These are phyloP conservation scores for Drosophila rufa DNA, from an alignment of 1,140 invertebrate genomes.

Conservation along the genomic window DNA sequence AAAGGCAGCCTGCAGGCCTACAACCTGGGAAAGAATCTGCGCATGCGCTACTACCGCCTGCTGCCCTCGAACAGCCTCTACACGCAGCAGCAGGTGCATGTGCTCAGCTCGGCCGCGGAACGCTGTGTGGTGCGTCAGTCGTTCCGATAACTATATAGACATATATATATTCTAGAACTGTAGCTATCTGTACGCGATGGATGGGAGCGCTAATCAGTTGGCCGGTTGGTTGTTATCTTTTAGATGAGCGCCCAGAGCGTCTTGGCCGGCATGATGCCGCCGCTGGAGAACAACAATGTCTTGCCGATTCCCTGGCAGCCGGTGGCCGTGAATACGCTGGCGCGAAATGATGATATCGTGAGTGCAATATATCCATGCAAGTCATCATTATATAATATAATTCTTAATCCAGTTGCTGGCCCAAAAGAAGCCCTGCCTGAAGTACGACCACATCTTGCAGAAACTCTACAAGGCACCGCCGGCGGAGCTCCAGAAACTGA, in stretches of 20 bases:
- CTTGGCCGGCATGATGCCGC: slow-evolving; percentile 93
- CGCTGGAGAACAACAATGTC: slow-evolving; percentile 89
- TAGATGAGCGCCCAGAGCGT: slow-evolving; percentile 93
- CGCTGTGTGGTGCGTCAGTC: slow-evolving; percentile 88
- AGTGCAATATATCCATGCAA: slow-evolving; percentile 52
- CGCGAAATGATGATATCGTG: slow-evolving; percentile 90
- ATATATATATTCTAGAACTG: slow-evolving; percentile 11
- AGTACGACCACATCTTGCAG: slow-evolving; percentile 88
- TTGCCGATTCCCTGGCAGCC: slow-evolving; percentile 93
- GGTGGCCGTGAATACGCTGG: slow-evolving; percentile 92
- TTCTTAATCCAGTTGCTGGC: slow-evolving; percentile 86
- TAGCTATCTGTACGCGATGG: slow-evolving; percentile 47
- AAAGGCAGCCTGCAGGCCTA: slow-evolving; percentile 92
- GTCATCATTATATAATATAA: slow-evolving; percentile 6
- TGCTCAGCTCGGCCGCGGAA: slow-evolving; percentile 92
- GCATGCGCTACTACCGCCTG: slow-evolving; percentile 89
- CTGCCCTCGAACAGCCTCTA: slow-evolving; percentile 88
- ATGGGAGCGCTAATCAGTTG: slow-evolving; percentile 70
- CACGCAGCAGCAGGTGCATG: slow-evolving; percentile 88
- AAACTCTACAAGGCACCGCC: slow-evolving; percentile 84
- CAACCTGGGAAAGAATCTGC: slow-evolving; percentile 90
- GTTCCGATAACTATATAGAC: slow-evolving; percentile 24
- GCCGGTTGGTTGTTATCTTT: slow-evolving; percentile 69
- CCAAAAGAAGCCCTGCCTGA: slow-evolving; percentile 88
- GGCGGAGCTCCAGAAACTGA: slow-evolving; percentile 86